A percentile compares a stretch with the other conserved stretches of the same genome.
phyloP scores from a whole-genome alignment of 2,797 vertebrate species.

The Buphagus erythrorhynchus region DNA sequence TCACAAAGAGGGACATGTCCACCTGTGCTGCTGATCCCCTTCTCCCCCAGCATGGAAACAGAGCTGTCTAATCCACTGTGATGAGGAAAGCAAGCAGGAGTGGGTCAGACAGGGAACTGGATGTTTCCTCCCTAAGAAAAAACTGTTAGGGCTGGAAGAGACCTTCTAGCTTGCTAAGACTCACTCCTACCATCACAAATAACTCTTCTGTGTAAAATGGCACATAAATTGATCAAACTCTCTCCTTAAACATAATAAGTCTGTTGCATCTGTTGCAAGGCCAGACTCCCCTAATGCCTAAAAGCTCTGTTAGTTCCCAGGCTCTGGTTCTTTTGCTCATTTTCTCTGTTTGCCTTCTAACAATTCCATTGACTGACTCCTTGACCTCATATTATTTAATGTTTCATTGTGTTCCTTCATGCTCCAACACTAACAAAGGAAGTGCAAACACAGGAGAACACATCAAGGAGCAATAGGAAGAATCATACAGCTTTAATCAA shows the following conservation, averaged over 20 bases:
- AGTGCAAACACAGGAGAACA: neutral
- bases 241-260: neutral
- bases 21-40: neutral
- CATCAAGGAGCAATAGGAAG: neutral
- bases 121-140: neutral
- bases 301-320: neutral
- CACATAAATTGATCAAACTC: neutral
- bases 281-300: neutral
- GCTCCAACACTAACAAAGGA: neutral
- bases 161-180: neutral
- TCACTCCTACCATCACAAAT: neutral
- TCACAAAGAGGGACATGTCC: neutral
- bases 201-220: neutral
- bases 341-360: neutral
- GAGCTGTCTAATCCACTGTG: neutral
- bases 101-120: neutral
- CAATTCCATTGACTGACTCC: neutral
- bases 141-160: neutral
- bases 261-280: neutral
- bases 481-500: neutral
- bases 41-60: neutral
- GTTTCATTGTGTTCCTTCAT: neutral
- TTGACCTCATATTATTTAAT: neutral
- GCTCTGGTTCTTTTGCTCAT: neutral
- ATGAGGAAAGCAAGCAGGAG: neutral